Evolutionary conservation across 2,113 vertebrate genomes (phyloP).

Genomic region (Sigmodon hispidus): DNA sequence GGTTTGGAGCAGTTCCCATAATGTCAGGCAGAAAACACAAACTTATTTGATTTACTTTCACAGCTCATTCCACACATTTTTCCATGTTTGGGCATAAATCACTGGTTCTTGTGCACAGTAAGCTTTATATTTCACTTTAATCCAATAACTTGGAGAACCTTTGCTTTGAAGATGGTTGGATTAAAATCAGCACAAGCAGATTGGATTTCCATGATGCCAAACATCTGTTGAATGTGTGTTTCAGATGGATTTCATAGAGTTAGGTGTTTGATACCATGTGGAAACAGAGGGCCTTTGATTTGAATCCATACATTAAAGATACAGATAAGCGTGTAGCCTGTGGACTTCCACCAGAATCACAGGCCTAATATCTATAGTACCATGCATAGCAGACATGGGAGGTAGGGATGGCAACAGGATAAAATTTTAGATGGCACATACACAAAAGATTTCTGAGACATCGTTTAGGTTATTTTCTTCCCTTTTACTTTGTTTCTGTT

Average conservation of each 20-base stretch:
- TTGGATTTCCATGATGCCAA: background rate
- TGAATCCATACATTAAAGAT: background rate
- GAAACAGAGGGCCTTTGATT: background rate
- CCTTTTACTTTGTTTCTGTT: background rate
- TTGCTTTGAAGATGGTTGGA: background rate
- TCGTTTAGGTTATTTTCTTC: background rate
- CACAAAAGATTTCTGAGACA: background rate
- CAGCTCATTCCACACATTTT: conserved; percentile 10
- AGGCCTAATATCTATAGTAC: background rate
- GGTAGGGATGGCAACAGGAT: background rate
- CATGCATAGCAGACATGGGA: background rate
- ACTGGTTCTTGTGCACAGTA: background rate
- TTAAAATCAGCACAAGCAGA: background rate
- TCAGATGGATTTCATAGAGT: conserved; percentile 1
- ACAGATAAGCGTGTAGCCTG: no score
- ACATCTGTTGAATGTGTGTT: background rate
- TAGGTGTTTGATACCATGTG: background rate
- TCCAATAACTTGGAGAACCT: background rate
- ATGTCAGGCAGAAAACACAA: background rate
- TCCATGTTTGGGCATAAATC: background rate
- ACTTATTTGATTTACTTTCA: background rate
- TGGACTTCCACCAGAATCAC: background rate
- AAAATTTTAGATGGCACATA: background rate
- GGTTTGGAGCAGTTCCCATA: background rate
- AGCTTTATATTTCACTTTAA: background rate